Evolutionary conservation across 2,113 vertebrate species (phyloP).

Genomic region (Poeciliopsis occidentalis): DNA sequence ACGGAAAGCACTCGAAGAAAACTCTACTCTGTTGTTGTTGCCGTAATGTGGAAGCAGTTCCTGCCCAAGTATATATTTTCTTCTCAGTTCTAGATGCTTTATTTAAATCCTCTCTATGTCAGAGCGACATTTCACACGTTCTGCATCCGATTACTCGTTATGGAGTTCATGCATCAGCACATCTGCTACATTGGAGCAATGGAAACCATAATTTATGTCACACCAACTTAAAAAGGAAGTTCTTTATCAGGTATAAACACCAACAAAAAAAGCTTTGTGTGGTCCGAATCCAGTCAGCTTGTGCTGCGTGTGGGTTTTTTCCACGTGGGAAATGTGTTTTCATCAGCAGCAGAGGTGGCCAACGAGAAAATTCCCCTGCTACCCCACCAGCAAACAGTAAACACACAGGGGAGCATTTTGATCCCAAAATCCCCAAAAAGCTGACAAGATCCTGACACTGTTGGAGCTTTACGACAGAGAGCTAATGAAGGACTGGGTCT

Average conservation of each 20-base stretch:
- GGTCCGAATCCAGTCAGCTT: background rate
- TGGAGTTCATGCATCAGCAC: background rate
- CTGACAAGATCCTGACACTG: background rate
- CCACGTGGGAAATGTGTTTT: background rate
- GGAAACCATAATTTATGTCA: background rate
- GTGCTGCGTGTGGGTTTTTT: background rate
- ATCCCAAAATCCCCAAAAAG: background rate
- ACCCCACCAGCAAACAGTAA: background rate
- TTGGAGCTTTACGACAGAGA: background rate
- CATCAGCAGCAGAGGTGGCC: background rate
- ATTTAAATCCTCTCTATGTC: background rate
- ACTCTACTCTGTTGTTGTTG: slow-evolving; percentile 39
- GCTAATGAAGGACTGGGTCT: background rate
- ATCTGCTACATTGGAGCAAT: no score
- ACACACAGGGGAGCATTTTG: background rate
- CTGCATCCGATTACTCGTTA: background rate
- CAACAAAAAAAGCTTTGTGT: background rate
- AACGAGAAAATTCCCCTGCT: background rate
- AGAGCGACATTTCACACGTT: background rate
- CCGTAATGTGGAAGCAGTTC: background rate
- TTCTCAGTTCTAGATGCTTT: background rate
- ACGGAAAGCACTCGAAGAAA: slow-evolving; percentile 43
- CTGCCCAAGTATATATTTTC: background rate
- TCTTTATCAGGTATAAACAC: background rate
- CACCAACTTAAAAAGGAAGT: background rate